Conservation (phyloP, 2,888 invertebrate species). For the Ashinkailepas kermadecensis region DNA sequence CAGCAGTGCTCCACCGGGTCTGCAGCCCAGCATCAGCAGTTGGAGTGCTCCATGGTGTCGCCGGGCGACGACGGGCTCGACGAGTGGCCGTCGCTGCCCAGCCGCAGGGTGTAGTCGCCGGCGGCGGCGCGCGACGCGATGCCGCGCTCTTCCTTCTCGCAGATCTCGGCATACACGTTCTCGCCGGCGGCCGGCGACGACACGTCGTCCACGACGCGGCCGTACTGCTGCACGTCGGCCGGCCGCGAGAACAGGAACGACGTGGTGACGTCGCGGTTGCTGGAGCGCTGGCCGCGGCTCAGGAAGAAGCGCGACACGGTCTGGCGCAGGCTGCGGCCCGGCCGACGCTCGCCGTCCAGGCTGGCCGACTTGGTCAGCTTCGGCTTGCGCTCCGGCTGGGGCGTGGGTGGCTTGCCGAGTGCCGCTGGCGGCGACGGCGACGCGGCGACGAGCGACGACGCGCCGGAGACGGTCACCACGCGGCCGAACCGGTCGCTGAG, state of each 20-base stretch:
- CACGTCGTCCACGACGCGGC: neutral
- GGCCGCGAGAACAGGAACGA: slow-evolving; percentile 14
- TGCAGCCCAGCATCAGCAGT: neutral
- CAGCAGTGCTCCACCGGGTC: too few relatives aligned
- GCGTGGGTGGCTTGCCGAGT: neutral
- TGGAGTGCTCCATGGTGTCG: slow-evolving; percentile 2
- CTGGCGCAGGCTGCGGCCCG: slow-evolving; percentile 15
- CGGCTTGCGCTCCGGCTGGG: neutral
- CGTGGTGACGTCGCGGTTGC: slow-evolving; percentile 16
- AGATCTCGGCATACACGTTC: slow-evolving; percentile 37
- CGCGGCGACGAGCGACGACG: neutral
- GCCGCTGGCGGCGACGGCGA: neutral
- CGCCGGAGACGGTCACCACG: neutral
- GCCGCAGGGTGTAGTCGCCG: neutral
- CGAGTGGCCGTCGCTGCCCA: slow-evolving; percentile 19
- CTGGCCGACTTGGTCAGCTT: neutral
- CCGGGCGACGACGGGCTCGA: neutral
- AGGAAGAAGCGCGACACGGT: slow-evolving; percentile 19
- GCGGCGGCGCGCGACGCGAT: neutral
- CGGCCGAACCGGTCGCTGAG: slow-evolving; percentile 1
- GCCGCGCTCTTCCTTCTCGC: slow-evolving; percentile 27
- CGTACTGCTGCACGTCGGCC: neutral
- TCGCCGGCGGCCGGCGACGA: slow-evolving; percentile 30
- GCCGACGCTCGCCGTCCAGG: neutral
- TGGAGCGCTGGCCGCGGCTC: neutral